These are phyloP conservation scores for Nomada hirtipes DNA, from an alignment of 2,888 invertebrate species.

Conservation along the genomic window DNA sequence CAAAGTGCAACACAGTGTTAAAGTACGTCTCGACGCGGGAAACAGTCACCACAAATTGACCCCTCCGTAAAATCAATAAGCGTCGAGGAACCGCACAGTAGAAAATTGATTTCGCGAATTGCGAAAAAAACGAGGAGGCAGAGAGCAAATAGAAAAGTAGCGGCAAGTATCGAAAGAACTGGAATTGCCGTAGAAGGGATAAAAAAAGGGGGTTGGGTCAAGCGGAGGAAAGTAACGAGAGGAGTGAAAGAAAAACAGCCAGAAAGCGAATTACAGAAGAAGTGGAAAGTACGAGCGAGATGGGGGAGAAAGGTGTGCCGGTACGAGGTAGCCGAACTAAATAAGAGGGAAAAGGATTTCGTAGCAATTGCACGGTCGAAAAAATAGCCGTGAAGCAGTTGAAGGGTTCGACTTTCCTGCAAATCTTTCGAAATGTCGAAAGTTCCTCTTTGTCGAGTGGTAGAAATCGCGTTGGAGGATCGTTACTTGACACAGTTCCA, in stretches of 20 bases:
- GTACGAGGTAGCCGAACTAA: neutral
- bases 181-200: neutral
- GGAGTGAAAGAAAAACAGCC: constrained; percentile 50
- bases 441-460: constrained; percentile 37
- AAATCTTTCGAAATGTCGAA: constrained; percentile 42
- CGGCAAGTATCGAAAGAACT: neutral
- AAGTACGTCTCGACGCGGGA: neutral
- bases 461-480: constrained; percentile 32
- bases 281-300: neutral
- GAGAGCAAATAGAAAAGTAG: neutral
- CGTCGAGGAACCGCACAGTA: neutral
- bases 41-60: too few relatives aligned
- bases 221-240: constrained; percentile 18
- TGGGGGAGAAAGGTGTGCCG: neutral
- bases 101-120: neutral
- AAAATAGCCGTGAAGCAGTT: constrained; percentile 30
- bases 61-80: too few relatives aligned
- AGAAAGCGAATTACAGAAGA: constrained; percentile 16
- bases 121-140: neutral
- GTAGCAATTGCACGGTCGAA: constrained; percentile 39
- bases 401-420: constrained; percentile 21
- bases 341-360: constrained; percentile 1
- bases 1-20: neutral
- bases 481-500: constrained; percentile 47
- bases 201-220: neutral